Evolutionary conservation across 2,113 vertebrate genomes (phyloP).

Genomic region (Rhodinocichla rosea): DNA sequence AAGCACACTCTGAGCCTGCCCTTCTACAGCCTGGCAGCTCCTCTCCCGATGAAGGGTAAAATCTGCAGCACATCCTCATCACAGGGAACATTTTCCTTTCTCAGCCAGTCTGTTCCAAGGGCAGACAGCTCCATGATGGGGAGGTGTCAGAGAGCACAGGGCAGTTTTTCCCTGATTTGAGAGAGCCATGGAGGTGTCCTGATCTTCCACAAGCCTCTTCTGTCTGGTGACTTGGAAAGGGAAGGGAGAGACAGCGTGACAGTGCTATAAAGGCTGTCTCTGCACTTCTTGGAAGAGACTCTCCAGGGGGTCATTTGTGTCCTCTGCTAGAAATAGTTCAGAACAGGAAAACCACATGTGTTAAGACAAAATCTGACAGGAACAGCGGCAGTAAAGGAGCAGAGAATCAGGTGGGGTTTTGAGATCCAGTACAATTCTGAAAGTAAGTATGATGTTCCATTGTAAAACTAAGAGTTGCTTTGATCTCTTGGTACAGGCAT

Average conservation of each 20-base stretch:
- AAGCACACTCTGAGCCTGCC: fast-evolving
- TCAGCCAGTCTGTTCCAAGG: neutral
- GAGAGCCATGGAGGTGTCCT: neutral
- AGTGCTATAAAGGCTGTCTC: neutral
- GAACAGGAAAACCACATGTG: neutral
- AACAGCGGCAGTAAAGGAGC: neutral
- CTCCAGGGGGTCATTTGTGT: neutral
- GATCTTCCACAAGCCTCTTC: neutral
- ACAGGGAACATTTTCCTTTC: neutral
- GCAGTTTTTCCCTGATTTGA: neutral
- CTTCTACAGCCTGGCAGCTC: neutral
- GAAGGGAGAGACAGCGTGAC: fast-evolving
- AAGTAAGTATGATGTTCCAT: neutral
- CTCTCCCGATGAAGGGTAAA: neutral
- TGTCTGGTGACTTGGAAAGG: neutral
- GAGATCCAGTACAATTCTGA: neutral
- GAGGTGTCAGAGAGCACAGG: neutral
- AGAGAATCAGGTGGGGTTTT: neutral
- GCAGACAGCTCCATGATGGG: neutral
- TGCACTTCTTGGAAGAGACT: neutral
- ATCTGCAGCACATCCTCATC: neutral
- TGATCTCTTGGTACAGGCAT: neutral
- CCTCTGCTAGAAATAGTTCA: neutral
- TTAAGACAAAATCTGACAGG: neutral
- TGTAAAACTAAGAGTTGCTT: neutral